Percentiles rank a stretch among this genome's conserved stretches.
Conservation (phyloP, 2,888 invertebrate genomes). For the Scaptomyza polygonia region DNA sequence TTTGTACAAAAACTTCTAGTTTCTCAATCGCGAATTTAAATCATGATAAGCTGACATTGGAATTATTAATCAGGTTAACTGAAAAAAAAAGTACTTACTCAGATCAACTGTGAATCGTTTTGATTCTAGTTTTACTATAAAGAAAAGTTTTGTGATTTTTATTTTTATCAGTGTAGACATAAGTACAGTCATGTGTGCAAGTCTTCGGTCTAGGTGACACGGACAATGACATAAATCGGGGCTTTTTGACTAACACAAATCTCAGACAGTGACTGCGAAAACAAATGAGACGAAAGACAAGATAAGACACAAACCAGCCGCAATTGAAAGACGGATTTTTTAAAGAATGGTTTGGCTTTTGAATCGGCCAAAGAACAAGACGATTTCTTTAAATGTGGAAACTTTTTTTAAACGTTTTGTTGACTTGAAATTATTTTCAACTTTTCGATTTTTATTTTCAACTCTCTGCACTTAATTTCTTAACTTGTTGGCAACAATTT, state of each 20-base stretch:
- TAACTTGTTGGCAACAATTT: conserved; percentile 30
- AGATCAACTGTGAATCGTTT: no score
- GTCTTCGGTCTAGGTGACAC: conserved; percentile 30
- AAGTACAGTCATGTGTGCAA: conserved; percentile 9
- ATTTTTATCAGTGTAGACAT: neutral
- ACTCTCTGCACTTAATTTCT: conserved; percentile 14
- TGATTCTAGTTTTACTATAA: no score
- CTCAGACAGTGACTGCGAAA: conserved; percentile 19
- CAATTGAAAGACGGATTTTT: conserved; percentile 34
- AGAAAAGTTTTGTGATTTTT: no score
- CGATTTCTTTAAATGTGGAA: neutral
- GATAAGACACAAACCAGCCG: conserved; percentile 39
- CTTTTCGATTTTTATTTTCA: neutral
- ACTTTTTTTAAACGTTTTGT: neutral
- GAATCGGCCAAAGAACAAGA: no score
- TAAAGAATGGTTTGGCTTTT: neutral
- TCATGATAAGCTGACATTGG: no score
- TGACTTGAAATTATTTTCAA: no score
- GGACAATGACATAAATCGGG: conserved; percentile 50
- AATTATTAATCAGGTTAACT: no score
- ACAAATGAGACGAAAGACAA: conserved; percentile 39
- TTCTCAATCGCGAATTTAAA: no score
- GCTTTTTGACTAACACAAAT: conserved; percentile 18
- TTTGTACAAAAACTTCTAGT: no score
- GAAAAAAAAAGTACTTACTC: no score